Percentiles rank a stretch among this genome's conserved stretches.
Evolutionary conservation across 2,113 vertebrate genomes (phyloP).

Genomic region (Piaya cayana): DNA sequence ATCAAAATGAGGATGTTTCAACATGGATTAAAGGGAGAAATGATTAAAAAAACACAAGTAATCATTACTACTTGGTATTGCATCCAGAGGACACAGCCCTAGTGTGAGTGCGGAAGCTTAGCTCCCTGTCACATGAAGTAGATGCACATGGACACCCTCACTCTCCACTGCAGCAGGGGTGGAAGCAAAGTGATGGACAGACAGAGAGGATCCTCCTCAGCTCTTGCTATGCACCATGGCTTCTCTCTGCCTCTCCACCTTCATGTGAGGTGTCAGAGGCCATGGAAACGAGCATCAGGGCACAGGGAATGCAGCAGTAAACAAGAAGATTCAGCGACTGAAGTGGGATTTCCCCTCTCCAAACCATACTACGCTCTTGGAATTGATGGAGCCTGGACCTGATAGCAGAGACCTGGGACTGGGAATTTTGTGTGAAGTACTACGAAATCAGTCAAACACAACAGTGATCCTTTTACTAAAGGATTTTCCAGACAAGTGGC

Average conservation of each 20-base stretch:
- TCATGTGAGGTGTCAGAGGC: not conserved
- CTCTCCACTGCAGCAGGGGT: not conserved
- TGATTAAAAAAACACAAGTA: not conserved
- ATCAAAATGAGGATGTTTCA: not conserved
- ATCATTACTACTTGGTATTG: not conserved
- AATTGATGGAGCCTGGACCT: not conserved
- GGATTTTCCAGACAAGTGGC: conserved; percentile 5
- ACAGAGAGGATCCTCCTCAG: not conserved
- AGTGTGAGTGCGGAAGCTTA: not conserved
- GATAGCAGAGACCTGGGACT: not conserved
- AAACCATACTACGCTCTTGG: not conserved
- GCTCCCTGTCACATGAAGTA: accelerated
- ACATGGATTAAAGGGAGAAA: not conserved
- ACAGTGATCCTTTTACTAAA: not conserved
- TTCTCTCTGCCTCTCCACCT: not conserved
- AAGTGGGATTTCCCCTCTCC: not conserved
- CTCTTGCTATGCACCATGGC: not conserved
- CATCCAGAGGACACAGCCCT: not conserved
- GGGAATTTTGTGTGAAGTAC: not conserved
- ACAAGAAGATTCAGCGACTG: not conserved
- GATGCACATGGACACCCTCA: not conserved
- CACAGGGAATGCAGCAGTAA: not conserved
- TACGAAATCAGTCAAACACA: not conserved
- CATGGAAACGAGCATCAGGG: not conserved
- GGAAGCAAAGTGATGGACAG: not conserved